Percentiles rank a stretch among this genome's conserved stretches.
Conservation (phyloP, 2,797 vertebrate genomes). For the Mycteria americana region DNA sequence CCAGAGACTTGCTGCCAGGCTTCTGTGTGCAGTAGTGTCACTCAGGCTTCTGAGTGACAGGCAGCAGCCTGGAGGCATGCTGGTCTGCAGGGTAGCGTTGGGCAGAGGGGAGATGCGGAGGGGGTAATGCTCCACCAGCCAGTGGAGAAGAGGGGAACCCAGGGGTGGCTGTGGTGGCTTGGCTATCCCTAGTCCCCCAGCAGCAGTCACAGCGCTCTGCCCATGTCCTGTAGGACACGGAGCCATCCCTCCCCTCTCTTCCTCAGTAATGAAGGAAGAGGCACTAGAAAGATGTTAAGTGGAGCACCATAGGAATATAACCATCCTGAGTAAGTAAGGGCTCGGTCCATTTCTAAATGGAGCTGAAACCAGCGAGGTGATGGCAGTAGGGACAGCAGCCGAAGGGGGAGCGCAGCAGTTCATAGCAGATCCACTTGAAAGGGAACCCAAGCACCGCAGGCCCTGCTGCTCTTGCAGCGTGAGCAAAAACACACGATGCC, state of each 20-base stretch:
- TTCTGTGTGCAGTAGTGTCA: not conserved
- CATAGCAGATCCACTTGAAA: not conserved
- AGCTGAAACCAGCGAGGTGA: not conserved
- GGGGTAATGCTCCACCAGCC: not conserved
- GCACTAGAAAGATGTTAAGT: not conserved
- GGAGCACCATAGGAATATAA: not conserved
- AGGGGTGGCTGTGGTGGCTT: not conserved
- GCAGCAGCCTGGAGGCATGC: not conserved
- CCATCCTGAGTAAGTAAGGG: not conserved
- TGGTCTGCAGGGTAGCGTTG: accelerated
- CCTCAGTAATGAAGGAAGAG: not conserved
- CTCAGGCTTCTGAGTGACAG: not conserved
- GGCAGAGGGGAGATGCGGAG: not conserved
- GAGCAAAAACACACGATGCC: not conserved
- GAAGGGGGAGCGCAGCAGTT: not conserved
- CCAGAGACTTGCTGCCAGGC: not conserved
- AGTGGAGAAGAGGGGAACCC: not conserved
- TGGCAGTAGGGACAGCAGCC: not conserved
- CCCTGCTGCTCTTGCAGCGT: not conserved
- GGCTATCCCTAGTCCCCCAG: not conserved
- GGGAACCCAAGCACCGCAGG: not conserved
- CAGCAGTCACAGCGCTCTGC: not conserved
- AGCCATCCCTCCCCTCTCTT: not conserved
- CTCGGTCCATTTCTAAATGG: not conserved
- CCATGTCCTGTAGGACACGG: not conserved